These are phyloP conservation scores for Hemicordylus capensis DNA, from an alignment of 2,113 vertebrate genomes.

Conservation along the genomic window DNA sequence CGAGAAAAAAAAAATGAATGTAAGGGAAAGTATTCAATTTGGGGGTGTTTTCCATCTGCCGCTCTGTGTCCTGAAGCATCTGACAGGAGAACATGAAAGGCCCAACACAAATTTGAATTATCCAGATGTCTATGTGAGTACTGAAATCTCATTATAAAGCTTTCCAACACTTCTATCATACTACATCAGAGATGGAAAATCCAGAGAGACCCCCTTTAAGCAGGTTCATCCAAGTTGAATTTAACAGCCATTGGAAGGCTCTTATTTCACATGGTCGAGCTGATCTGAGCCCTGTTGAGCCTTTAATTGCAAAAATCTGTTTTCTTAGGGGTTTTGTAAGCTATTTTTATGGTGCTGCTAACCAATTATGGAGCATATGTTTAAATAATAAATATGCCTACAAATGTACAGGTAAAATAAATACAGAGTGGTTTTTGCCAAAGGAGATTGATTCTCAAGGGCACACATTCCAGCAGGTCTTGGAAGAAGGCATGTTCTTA, in stretches of 20 bases:
- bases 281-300: not conserved
- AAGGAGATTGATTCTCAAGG: not conserved
- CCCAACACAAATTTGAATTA: not conserved
- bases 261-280: not conserved
- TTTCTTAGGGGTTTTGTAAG: not conserved
- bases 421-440: not conserved
- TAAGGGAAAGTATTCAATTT: not conserved
- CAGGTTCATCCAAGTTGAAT: not conserved
- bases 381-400: not conserved
- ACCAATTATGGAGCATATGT: not conserved
- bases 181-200: not conserved
- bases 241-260: not conserved
- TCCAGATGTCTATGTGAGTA: not conserved
- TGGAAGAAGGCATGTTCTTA: not conserved
- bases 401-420: not conserved
- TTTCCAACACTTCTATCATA: not conserved
- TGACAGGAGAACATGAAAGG: not conserved
- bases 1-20: not conserved
- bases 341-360: constrained; percentile 6
- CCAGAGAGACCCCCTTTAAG: not conserved
- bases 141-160: not conserved
- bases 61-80: not conserved
- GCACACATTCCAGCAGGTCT: not conserved
- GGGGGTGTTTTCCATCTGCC: not conserved
- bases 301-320: not conserved